phyloP scores from a whole-genome alignment of 2,113 vertebrate genomes.

The Benitochromis conjunctus region DNA sequence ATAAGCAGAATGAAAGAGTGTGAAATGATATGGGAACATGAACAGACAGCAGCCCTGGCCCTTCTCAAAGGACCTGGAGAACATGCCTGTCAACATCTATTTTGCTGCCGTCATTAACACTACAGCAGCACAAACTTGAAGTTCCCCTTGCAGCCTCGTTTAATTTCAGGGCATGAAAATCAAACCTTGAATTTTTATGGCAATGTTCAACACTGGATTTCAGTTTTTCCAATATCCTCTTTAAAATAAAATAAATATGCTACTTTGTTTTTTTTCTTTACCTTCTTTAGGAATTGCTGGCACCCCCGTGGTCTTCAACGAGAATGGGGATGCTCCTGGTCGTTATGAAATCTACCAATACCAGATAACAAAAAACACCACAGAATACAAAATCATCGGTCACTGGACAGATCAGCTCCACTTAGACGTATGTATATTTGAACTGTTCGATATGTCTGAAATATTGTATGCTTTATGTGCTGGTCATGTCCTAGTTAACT shows the following conservation, averaged over 20 bases:
- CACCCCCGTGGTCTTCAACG: constrained; percentile 90
- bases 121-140: not conserved
- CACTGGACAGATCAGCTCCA: constrained; percentile 89
- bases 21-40: constrained; percentile 58
- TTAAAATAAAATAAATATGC: not conserved
- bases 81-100: constrained; percentile 57
- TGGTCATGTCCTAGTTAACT: not conserved
- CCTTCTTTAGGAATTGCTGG: constrained; percentile 85
- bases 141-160: constrained; percentile 11
- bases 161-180: not conserved
- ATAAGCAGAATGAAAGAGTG: constrained; percentile 60
- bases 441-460: not conserved
- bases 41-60: constrained; percentile 55
- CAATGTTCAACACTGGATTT: not conserved
- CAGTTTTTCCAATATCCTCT: not conserved
- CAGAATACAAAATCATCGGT: constrained; percentile 90
- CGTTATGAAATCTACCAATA: constrained; percentile 97
- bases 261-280: not conserved
- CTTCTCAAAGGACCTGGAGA: constrained; percentile 41
- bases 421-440: constrained; percentile 77
- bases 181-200: not conserved
- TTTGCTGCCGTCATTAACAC: constrained; percentile 35
- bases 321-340: constrained; percentile 90
- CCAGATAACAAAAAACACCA: constrained; percentile 83
- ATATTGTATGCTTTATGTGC: not conserved